Base-by-base conservation (phyloP, 2,797 vertebrate genomes). In the Odontamblyopus lacepedii region DNA sequence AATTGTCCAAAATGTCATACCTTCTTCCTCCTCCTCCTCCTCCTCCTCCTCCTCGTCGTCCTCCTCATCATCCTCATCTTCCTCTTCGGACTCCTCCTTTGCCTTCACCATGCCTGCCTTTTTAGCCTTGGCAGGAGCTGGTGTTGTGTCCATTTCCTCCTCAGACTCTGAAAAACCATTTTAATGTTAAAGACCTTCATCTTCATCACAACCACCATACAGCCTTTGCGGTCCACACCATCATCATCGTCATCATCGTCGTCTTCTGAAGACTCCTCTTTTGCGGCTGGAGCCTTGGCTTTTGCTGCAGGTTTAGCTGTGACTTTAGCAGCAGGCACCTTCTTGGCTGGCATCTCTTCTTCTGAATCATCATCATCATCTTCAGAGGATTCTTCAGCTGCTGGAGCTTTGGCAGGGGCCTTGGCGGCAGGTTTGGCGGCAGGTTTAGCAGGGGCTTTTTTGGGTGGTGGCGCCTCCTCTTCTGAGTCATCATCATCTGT, bases 121-220 rank as follows among this genome's bases (percentile, higher is more conserved):
- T 86, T 98, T 98, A 56, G 92, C 93, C 44, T 95, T 96, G 13
- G 91, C 71, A 1, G 84, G 85, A 53, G 90, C 90, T 4, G 91
- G 92, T 56, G 96, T 92, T 7, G 92, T 95, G 67, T 98, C 97
- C 98, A 99, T 98, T 71, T 95, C 92, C 53, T 97, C 97, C 65
- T 97, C 97, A 15, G 96, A 97, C 0, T 96, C 96, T 98, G 62
- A 8, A 74, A 4, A 79, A 59, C 41, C 2, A 48, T 9, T 12
- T 9, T 18, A 15, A 61, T 0, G n/a, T 6, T 2, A 27, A 3
- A 3, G 15, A 0, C 5, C 0, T 23, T 3, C 44, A 38, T 0
- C 2, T 6, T 61, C 19, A 79, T 91, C 89, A 53, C 0, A 1
- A 0, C 26, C 16, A 41, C 6, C 27, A 30, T 6, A 16, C 6